Evolutionary conservation across 1,140 invertebrate species (phyloP), one percentile per base, ranked within the genome.

Genomic region (Zaprionus davidi): DNA sequence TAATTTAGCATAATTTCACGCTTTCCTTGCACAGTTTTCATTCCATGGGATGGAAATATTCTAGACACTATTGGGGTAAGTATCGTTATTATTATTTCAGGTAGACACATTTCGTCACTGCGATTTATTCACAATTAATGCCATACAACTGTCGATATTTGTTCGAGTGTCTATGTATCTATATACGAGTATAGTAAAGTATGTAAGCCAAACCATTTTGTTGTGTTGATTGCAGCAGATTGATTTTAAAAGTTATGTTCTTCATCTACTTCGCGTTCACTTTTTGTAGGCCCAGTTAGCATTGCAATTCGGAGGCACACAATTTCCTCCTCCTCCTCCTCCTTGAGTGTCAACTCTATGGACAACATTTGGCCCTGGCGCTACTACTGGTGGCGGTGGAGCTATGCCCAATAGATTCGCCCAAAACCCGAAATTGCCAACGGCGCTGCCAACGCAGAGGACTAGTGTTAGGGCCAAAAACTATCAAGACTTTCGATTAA

Each of bases 401-500:
- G 2, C n/a, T 0, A 71, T n/a, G 5, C 69, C 69, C 1, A 71
- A 46, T 5, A 81, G 15, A 7, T n/a, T 20, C 3, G 44, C 3
- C 46, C 74, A 58, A 44, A 46, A 49, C 1, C 26, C 11, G 20
- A 71, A 2, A 7, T 34, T 41, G 2, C 28, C 76, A 20, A 51
- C 20, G 34, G 78, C 75, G 24, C 22, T 65, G 31, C 49, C 64
- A 17, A 26, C 41, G 20, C 85, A 53, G 17, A 82, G 28, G 15
- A 36, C 53, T 44, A 86, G 34, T 1, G 57, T 22, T 1, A 87
- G 34, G 13, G 74, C n/a, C 7, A 77, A 12, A 34, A 74, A 28
- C 79, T 86, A 24, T 5, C 24, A 26, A 2, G 3, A 31, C 17
- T 22, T 6, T 55, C 15, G 15, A 56, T 15, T 24, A 31, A 11